Evolutionary conservation across 2,797 vertebrate genomes (phyloP), one percentile per base, ranked within the genome.

Genomic region (Podargus strigoides): DNA sequence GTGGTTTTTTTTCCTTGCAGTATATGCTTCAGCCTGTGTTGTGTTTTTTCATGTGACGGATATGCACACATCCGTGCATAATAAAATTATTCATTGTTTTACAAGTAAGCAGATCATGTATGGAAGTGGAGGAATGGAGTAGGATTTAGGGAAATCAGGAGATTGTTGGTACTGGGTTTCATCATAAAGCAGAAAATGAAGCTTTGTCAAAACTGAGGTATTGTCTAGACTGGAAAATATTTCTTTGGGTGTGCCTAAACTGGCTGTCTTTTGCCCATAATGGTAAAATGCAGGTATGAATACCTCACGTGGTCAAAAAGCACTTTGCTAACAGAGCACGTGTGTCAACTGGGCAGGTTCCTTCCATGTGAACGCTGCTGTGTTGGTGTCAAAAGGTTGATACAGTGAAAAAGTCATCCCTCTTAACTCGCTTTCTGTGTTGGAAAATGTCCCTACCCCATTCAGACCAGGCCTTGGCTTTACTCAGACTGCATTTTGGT

Each of bases 361-460:
- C 46, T 60, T 26, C 49, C 46, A 4, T 4, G 6, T 12, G 14
- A 46, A 10, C 0, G 1, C 7, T 70, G 39, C 18, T 64, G 26
- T 52, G 39, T 10, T 72, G 26, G 10, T 39, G 28, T 39, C 32
- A 17, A 12, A 74, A 64, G 10, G 1, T 42, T 23, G 1, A 0
- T 55, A n/a, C 41, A 63, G 47, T 0, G 0, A 36, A 80, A 58
- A 68, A 44, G 3, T 37, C 36, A 42, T 7, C 37, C 21, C 34
- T 83, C 49, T n/a, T 19, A 32, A 44, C 12, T 60, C 12, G 4
- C 0, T 0, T 14, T 11, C 59, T 64, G 10, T 52, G 15, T 2
- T 79, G 36, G 62, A 58, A 85, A 69, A 73, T n/a, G 10, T 30
- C 19, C 37, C 21, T 41, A 14, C 10, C 15, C 23, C 16, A 8